Conservation (phyloP, 2,113 vertebrate species). For the Orcinus orca region DNA sequence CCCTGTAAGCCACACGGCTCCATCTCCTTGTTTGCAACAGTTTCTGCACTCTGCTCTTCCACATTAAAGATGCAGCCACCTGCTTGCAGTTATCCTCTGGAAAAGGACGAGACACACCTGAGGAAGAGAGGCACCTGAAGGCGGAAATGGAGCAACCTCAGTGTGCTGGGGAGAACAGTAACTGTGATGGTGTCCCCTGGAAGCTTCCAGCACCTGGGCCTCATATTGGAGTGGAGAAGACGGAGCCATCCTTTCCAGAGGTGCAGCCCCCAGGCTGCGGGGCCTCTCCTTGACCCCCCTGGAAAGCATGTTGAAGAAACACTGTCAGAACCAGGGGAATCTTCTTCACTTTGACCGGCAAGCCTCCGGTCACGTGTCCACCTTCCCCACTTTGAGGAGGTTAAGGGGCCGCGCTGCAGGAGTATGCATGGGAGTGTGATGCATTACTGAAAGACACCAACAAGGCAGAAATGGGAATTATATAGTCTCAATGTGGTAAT, state of each 20-base stretch:
- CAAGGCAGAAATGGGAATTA: neutral
- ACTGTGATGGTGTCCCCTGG: neutral
- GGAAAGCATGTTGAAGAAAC: slow-evolving; percentile 72
- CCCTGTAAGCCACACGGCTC: no score
- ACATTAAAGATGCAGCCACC: slow-evolving; percentile 67
- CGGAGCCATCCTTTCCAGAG: neutral
- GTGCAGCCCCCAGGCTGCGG: neutral
- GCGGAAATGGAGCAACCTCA: neutral
- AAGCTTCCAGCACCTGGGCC: neutral
- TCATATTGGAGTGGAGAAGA: neutral
- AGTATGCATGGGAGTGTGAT: slow-evolving; percentile 39
- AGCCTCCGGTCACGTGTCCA: slow-evolving; percentile 89
- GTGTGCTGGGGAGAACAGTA: neutral
- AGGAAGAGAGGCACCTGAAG: neutral
- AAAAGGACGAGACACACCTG: slow-evolving; percentile 13
- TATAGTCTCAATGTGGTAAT: neutral
- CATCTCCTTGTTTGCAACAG: neutral
- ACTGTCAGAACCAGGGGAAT: slow-evolving; percentile 40
- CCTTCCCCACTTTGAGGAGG: slow-evolving; percentile 90
- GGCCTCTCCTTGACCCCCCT: neutral
- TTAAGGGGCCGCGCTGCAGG: slow-evolving; percentile 83
- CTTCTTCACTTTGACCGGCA: slow-evolving; percentile 89
- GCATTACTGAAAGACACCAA: neutral
- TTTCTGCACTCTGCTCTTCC: neutral
- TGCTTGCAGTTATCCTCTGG: neutral